These are phyloP conservation scores for Hippocampus zosterae DNA, from an alignment of 2,113 vertebrate genomes.

Conservation along the genomic window DNA sequence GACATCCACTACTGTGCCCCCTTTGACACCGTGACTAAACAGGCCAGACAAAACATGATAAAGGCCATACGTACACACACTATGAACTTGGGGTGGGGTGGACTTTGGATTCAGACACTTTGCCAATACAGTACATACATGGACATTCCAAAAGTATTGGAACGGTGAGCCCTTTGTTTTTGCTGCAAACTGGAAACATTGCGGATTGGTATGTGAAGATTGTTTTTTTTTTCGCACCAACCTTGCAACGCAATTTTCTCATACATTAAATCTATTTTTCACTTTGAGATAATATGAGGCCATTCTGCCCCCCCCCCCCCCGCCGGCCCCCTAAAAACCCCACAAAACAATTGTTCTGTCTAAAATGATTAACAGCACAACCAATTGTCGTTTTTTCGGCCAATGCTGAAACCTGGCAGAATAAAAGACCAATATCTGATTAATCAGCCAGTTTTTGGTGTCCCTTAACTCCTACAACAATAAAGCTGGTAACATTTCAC, in stretches of 20 bases:
- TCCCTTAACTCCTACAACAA: no score
- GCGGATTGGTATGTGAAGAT: not conserved
- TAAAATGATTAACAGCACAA: no score
- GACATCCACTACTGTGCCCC: constrained; percentile 27
- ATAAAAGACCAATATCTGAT: no score
- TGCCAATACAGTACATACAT: not conserved
- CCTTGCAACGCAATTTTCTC: not conserved
- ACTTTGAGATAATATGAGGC: no score
- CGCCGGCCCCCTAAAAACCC: no score
- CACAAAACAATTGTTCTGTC: no score
- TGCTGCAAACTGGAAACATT: not conserved
- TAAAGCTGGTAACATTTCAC: no score
- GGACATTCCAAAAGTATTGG: not conserved
- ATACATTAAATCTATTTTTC: not conserved
- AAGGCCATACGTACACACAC: not conserved
- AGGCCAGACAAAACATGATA: constrained; percentile 4
- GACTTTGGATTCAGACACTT: not conserved
- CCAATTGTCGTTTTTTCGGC: no score
- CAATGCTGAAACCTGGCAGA: no score
- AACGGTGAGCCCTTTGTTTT: not conserved
- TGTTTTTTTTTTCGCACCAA: not conserved
- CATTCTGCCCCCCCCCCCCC: no score
- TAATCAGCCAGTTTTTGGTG: no score
- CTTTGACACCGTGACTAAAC: constrained; percentile 27
- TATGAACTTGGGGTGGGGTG: not conserved